Conservation (phyloP, 1,140 invertebrate genomes). For the Zaprionus lachaisei region DNA sequence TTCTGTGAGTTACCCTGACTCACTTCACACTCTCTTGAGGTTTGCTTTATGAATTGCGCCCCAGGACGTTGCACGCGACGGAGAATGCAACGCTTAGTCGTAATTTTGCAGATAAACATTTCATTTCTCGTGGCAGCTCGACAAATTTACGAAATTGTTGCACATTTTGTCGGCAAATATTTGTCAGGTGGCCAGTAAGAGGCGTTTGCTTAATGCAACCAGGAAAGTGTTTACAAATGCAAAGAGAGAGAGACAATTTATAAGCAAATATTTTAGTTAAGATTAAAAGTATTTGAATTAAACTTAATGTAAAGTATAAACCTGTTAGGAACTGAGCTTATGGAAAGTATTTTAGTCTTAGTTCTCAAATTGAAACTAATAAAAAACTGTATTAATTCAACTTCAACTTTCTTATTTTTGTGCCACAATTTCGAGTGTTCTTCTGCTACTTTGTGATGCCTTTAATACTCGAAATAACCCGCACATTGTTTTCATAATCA, state of each 20-base stretch:
- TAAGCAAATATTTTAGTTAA: not conserved
- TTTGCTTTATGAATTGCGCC: slow-evolving; percentile 65
- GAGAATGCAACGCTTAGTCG: slow-evolving; percentile 29
- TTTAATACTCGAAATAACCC: not conserved
- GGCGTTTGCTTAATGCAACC: slow-evolving; percentile 1
- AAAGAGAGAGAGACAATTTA: not conserved
- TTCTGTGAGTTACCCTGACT: slow-evolving; percentile 8
- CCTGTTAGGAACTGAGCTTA: too few relatives aligned
- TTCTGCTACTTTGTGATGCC: too few relatives aligned
- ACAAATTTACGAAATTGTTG: slow-evolving; percentile 35
- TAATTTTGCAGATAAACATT: slow-evolving; percentile 66
- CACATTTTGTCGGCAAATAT: slow-evolving; percentile 27
- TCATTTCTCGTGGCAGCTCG: slow-evolving; percentile 36
- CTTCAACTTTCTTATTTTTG: too few relatives aligned
- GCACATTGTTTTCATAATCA: not conserved
- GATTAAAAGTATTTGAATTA: not conserved
- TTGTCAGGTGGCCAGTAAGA: slow-evolving; percentile 1
- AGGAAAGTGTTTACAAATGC: not conserved
- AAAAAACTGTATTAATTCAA: too few relatives aligned
- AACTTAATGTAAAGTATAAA: too few relatives aligned
- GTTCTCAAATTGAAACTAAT: not conserved
- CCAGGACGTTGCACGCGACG: slow-evolving; percentile 24
- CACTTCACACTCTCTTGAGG: slow-evolving; percentile 55
- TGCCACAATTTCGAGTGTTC: too few relatives aligned
- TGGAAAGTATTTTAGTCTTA: too few relatives aligned